phyloP scores from a whole-genome alignment of 2,113 vertebrate genomes.

The Antidorcas marsupialis region DNA sequence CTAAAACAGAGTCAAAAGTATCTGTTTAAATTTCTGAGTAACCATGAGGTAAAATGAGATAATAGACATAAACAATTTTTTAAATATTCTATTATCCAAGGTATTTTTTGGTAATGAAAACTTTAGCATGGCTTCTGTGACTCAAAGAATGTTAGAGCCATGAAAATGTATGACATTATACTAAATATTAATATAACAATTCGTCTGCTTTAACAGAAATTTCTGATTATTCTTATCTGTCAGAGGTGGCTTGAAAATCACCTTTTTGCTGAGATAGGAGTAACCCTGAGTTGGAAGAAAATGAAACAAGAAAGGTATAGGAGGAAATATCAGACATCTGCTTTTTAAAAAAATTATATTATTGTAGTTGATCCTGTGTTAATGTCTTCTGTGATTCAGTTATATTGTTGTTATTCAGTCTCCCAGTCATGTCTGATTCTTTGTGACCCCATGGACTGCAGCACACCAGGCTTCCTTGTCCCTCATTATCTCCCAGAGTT shows the following conservation, averaged over 20 bases:
- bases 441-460: background rate
- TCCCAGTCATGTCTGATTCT: background rate
- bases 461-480: background rate
- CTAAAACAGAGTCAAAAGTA: background rate
- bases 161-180: background rate
- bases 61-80: background rate
- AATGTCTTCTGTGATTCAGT: background rate
- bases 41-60: background rate
- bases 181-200: background rate
- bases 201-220: background rate
- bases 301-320: background rate
- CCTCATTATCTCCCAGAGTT: background rate
- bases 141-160: background rate
- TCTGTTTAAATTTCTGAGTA: background rate
- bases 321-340: background rate
- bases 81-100: background rate
- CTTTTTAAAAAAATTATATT: background rate
- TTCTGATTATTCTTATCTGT: background rate
- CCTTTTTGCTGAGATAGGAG: background rate
- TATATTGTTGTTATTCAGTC: background rate
- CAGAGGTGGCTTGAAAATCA: background rate
- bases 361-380: background rate
- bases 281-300: background rate
- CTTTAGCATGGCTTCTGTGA: background rate
- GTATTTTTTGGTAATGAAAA: background rate